Conservation (phyloP, 1,140 invertebrate species). For the Panagrolaimus sp. region DNA sequence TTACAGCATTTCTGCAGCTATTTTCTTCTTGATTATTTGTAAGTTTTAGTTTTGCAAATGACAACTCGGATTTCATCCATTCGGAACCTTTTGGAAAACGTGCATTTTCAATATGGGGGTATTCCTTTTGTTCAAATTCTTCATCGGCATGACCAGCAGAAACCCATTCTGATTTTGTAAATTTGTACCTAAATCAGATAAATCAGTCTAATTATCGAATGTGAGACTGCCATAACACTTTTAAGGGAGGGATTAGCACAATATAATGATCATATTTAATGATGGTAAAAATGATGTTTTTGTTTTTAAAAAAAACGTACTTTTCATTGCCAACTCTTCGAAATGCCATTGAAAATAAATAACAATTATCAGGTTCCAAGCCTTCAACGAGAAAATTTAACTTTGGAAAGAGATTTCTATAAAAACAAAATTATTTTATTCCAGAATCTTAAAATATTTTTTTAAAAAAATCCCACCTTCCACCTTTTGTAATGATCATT, state of each 20-base stretch:
- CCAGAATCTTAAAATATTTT: background rate
- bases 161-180: background rate
- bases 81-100: background rate
- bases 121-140: background rate
- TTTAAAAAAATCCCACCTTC: constrained; percentile 6
- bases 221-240: no score
- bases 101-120: background rate
- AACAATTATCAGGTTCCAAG: background rate
- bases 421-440: background rate
- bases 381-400: background rate
- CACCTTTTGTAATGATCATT: constrained; percentile 16
- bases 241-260: no score
- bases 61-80: background rate
- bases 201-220: no score
- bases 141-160: constrained; percentile 6
- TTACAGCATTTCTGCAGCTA: background rate
- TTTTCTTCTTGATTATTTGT: constrained; percentile 2
- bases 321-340: background rate
- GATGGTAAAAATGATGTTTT: background rate
- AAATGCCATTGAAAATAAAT: background rate
- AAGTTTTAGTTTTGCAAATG: background rate
- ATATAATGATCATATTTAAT: background rate
- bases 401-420: constrained; percentile 9
- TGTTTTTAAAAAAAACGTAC: constrained; percentile 11
- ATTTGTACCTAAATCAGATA: background rate